Conservation (phyloP, 1,140 invertebrate species). For the Papilio xuthus region DNA sequence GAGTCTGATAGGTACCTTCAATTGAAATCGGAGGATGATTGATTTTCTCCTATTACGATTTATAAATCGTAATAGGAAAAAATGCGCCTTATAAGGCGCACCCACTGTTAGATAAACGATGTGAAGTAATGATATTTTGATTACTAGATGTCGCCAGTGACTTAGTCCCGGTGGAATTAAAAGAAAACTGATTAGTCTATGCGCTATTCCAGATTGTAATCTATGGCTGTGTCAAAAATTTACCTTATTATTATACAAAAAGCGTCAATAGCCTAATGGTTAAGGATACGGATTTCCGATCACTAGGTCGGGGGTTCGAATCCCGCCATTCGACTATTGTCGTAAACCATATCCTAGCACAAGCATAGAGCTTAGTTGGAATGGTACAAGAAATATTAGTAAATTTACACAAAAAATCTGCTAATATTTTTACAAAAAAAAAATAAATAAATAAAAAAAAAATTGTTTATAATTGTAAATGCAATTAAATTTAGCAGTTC, state of each 20-base stretch:
- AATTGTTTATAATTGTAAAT: background rate
- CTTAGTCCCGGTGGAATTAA: background rate
- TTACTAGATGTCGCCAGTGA: background rate
- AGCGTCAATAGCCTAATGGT: too few relatives aligned
- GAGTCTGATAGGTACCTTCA: background rate
- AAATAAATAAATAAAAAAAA: too few relatives aligned
- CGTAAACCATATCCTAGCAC: too few relatives aligned
- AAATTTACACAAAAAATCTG: too few relatives aligned
- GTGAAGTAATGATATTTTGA: background rate
- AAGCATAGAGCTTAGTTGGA: too few relatives aligned
- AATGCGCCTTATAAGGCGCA: conserved; percentile 6
- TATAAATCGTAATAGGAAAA: background rate
- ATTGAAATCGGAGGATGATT: conserved; percentile 17
- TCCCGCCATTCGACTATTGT: too few relatives aligned
- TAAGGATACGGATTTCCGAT: too few relatives aligned
- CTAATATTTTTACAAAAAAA: too few relatives aligned
- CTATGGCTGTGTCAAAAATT: too few relatives aligned
- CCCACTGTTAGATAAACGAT: background rate
- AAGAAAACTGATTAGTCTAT: background rate
- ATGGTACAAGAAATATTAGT: too few relatives aligned
- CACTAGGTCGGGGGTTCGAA: too few relatives aligned
- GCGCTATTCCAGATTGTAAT: background rate
- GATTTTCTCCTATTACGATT: conserved; percentile 10
- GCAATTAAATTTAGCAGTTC: background rate
- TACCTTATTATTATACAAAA: too few relatives aligned